Percentiles rank a stretch among this genome's conserved stretches.
Conservation (phyloP, 2,888 invertebrate genomes). For the Drosophila neutralis region DNA sequence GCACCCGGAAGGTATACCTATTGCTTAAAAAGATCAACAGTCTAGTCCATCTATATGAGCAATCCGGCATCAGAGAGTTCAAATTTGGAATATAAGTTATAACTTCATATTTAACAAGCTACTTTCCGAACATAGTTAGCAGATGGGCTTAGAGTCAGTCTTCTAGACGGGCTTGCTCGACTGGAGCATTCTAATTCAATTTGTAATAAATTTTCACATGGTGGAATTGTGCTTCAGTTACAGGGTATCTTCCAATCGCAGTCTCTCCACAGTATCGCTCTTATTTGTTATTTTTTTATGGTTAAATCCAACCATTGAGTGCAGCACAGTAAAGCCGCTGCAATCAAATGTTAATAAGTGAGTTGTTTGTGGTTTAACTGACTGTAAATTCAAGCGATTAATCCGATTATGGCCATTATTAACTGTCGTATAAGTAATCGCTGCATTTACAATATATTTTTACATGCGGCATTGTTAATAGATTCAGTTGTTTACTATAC, state of each 20-base stretch:
- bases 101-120: neutral
- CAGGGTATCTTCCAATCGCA: neutral
- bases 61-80: neutral
- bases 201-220: neutral
- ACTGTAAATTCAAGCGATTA: slow-evolving; percentile 44
- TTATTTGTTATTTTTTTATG: neutral
- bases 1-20: neutral
- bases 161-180: neutral
- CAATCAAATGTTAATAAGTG: slow-evolving; percentile 58
- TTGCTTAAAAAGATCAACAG: neutral
- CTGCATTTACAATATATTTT: slow-evolving; percentile 8
- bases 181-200: too few relatives aligned
- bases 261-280: too few relatives aligned
- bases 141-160: accelerated
- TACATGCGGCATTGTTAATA: neutral
- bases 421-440: slow-evolving; percentile 25
- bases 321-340: slow-evolving; percentile 12
- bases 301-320: slow-evolving; percentile 48
- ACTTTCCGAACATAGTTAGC: neutral
- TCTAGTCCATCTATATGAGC: neutral
- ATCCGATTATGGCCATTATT: slow-evolving; percentile 37
- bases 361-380: slow-evolving; percentile 42
- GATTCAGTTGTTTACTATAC: neutral
- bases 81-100: neutral
- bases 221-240: neutral